Conservation (phyloP, 2,888 invertebrate genomes). For the Byasa hedistus region DNA sequence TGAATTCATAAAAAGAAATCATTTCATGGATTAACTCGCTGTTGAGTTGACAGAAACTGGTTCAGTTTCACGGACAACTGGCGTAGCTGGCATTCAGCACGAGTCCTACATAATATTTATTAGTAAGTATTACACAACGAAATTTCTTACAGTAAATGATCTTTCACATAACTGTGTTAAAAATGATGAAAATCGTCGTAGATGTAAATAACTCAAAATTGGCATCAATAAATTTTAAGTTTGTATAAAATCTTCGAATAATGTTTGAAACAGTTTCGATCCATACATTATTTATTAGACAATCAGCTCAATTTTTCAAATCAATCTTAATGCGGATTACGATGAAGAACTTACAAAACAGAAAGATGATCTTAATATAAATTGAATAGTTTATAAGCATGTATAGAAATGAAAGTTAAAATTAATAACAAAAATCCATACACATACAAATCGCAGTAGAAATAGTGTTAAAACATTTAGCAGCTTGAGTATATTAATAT, state of each 20-base stretch:
- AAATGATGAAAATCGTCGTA: neutral
- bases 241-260: neutral
- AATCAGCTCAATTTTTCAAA: neutral
- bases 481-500: slow-evolving; percentile 4
- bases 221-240: neutral
- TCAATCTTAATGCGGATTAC: slow-evolving; percentile 16
- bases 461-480: too few relatives aligned
- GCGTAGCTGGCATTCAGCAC: slow-evolving; percentile 40
- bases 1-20: neutral
- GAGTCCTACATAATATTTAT: slow-evolving; percentile 22
- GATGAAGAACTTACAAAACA: neutral
- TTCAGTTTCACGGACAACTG: slow-evolving; percentile 44
- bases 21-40: slow-evolving; percentile 35
- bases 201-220: neutral
- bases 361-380: neutral
- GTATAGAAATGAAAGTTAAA: neutral
- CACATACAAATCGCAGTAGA: too few relatives aligned
- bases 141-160: slow-evolving; percentile 56
- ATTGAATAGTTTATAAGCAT: neutral
- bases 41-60: slow-evolving; percentile 35
- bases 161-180: slow-evolving; percentile 28
- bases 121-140: slow-evolving; percentile 17
- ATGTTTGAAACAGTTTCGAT: neutral
- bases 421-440: too few relatives aligned
- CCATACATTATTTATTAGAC: slow-evolving; percentile 9